Evolutionary conservation across 2,888 invertebrate genomes (phyloP), one percentile per base, ranked within the genome.

Genomic region (Phyllotreta cruciferae): DNA sequence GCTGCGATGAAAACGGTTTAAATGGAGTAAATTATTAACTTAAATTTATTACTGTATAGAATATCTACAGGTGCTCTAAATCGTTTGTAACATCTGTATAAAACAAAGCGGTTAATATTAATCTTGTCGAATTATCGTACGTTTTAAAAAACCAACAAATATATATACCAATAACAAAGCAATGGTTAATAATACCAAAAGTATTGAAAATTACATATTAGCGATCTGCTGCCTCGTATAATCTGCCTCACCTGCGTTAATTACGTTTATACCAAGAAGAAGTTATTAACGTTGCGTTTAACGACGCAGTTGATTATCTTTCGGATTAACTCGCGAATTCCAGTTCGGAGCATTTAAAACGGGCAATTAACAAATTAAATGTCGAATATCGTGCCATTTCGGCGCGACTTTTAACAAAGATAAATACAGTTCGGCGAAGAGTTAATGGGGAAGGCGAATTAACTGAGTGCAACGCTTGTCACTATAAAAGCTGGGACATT

Each of bases 361-460:
- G 50, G 56, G 62, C 58, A 67, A 67, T 67, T 67, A 67, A 58
- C 65, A 63, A 66, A 67, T 66, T 66, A 56, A 65, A 66, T 42
- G 60, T 37, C 60, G 60, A 60, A 53, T 35, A 60, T 60, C 52
- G 35, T 50, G 53, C 41, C 24, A 53, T 53, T 53, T 53, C 41
- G 49, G 49, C 49, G 14, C 49, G 58, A 49, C 50, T 58, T 49
- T 56, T 45, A n/a, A 42, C 56, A 39, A 11, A 45, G 39, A 56
- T 56, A 60, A 60, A 60, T 60, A 60, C 53, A 41, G 42, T 60
- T 53, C 42, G 53, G 53, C 53, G 53, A 24, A 24, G 42, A 60
- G 35, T 53, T 37, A 39, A 52, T 44, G 44, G 49, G n/a, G 24
- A 56, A 56, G n/a, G 1, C 13, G 56, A 56, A 56, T 45, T 34